Base-by-base conservation (phyloP, 2,113 vertebrate genomes). In the Pterocles orientalis region DNA sequence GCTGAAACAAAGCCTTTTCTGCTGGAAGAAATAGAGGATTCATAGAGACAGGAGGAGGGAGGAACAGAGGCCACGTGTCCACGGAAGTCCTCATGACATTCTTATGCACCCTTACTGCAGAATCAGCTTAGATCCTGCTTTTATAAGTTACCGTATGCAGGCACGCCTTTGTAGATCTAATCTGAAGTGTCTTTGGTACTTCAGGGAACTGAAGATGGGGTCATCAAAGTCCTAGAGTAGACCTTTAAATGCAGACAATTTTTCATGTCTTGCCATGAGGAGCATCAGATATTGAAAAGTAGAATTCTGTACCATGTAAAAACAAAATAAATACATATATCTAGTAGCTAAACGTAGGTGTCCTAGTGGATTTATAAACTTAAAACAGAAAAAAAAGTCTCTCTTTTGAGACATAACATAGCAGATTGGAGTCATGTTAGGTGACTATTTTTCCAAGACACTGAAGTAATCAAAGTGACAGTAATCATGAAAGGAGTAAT, bases 401-500 rank as follows among this genome's bases (percentile, higher is more conserved):
- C 54, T 77, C 18, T 36, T 88, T 89, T 84, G 56, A 88, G 83
- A 70, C 50, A 54, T 62, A 86, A 50, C 65, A 66, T 58, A 71
- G 19, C 29, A 48, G 39, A 88, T 14, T 77, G 34, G 26, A 87
- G 19, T 77, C 25, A 29, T 57, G 33, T 56, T 62, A 80, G 43
- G 29, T 0, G 0, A 20, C 62, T 88, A 19, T 64, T 90, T 88
- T 90, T 90, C 36, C 43, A 81, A 86, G 56, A 60, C 39, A 19
- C 24, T 68, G 56, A 92, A 83, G 57, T 86, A 94, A 91, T 91
- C 36, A 60, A 93, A 94, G 88, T 88, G 39, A 78, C 72, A 60
- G 51, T 84, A 81, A 81, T 86, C 33, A 77, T 73, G 69, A 88
- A 79, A 83, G 43, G 33, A 86, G 41, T 86, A 88, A 88, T 69